Percentiles rank a stretch among this genome's conserved stretches.
phyloP scores from a whole-genome alignment of 1,140 invertebrate genomes.

The Drosophila parvula region DNA sequence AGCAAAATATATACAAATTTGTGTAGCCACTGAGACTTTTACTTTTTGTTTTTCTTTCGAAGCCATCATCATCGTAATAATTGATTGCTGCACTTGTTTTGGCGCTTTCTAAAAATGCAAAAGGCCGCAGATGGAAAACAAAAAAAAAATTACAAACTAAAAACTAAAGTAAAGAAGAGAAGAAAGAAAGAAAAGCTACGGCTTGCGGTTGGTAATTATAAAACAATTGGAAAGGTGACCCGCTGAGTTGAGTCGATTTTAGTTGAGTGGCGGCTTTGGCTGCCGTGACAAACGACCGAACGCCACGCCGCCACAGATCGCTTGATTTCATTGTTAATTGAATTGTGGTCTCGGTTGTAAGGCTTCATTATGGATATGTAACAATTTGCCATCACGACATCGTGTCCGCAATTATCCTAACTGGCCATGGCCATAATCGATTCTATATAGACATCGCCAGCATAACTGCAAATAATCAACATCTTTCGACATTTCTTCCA shows the following conservation, averaged over 20 bases:
- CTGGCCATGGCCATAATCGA: constrained; percentile 29
- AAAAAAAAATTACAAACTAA: constrained; percentile 7
- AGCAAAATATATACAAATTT: constrained; percentile 14
- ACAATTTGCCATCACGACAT: constrained; percentile 28
- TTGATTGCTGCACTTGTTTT: constrained; percentile 78
- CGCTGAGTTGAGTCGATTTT: constrained; percentile 29
- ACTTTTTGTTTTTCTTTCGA: constrained; percentile 63
- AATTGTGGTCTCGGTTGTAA: constrained; percentile 41
- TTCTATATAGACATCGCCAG: constrained; percentile 1
- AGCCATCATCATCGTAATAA: constrained; percentile 60
- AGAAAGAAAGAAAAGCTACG: constrained; percentile 36
- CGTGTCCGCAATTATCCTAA: constrained; percentile 38
- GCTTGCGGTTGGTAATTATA: constrained; percentile 57
- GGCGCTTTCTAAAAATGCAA: constrained; percentile 74
- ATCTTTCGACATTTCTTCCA: constrained; percentile 2
- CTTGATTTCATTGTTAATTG: constrained; percentile 45
- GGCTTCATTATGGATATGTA: constrained; percentile 50
- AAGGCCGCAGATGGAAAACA: constrained; percentile 20
- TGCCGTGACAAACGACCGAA: constrained; percentile 44
- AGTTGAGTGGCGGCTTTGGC: constrained; percentile 14
- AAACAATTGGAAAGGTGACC: constrained; percentile 77
- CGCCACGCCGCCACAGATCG: constrained; percentile 4
- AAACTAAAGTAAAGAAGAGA: constrained; percentile 8
- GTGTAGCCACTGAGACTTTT: constrained; percentile 43
- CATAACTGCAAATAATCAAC: constrained; percentile 8